Percentiles rank a stretch among this genome's conserved stretches.
These are phyloP conservation scores for Aphelocoma californica DNA, from an alignment of 2,797 vertebrate genomes.

Conservation along the genomic window DNA sequence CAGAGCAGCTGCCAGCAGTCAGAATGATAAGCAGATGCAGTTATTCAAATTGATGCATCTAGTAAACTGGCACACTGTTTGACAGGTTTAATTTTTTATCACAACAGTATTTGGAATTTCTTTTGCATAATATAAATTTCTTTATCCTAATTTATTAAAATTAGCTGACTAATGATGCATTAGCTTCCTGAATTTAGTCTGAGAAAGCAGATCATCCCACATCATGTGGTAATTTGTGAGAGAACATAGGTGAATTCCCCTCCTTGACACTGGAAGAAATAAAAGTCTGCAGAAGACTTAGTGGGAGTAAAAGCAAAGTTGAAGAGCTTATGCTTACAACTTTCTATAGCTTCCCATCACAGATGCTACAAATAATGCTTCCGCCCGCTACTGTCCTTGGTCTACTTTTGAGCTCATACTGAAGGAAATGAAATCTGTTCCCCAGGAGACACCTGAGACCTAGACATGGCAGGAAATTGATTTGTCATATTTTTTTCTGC, in stretches of 20 bases:
- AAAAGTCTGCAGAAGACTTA: not conserved
- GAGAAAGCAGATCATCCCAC: not conserved
- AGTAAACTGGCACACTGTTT: not conserved
- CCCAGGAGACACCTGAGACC: not conserved
- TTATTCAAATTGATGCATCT: not conserved
- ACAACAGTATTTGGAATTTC: not conserved
- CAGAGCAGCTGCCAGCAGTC: not conserved
- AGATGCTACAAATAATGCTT: not conserved
- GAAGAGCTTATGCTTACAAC: not conserved
- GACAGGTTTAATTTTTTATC: not conserved
- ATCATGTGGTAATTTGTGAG: not conserved
- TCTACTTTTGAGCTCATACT: not conserved
- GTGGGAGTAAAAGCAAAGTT: not conserved
- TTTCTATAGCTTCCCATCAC: not conserved
- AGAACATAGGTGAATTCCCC: not conserved
- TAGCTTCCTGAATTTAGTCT: not conserved
- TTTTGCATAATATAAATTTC: not conserved
- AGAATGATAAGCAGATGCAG: not conserved
- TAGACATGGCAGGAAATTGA: not conserved
- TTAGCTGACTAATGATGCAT: not conserved
- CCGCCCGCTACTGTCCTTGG: not conserved
- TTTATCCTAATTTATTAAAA: not conserved
- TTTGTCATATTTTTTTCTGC: not conserved
- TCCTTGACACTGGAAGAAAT: not conserved
- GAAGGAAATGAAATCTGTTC: not conserved